Evolutionary conservation across 2,888 invertebrate species (phyloP).

Genomic region (Sinhomidia bicolor): DNA sequence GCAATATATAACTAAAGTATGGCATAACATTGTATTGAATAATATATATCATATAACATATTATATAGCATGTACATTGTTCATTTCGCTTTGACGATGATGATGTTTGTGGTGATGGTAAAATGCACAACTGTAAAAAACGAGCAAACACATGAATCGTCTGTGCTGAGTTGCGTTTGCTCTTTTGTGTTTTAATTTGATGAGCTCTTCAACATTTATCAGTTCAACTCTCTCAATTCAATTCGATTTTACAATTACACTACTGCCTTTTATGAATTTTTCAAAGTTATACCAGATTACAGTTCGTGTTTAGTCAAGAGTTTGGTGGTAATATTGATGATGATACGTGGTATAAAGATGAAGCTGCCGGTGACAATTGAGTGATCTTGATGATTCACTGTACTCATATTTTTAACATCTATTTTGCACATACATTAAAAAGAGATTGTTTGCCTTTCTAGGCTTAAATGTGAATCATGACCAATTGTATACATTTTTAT

Average conservation of each 20-base stretch:
- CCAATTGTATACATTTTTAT: no score
- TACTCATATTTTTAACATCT: no score
- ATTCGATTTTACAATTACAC: neutral
- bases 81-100: no score
- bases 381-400: neutral
- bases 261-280: conserved; percentile 4
- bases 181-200: neutral
- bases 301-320: neutral
- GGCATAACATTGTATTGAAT: no score
- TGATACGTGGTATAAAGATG: neutral
- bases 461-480: no score
- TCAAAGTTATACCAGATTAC: neutral
- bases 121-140: neutral
- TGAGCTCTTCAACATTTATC: conserved; percentile 17
- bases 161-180: no score
- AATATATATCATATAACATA: no score
- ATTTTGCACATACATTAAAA: no score
- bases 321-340: no score
- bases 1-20: no score
- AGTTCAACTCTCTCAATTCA: neutral
- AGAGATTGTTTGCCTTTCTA: no score
- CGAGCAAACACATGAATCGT: neutral
- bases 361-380: neutral
- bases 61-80: no score
- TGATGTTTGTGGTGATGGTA: neutral